Base-by-base conservation (phyloP, 2,797 vertebrate genomes). In the Setipinna tenuifilis region DNA sequence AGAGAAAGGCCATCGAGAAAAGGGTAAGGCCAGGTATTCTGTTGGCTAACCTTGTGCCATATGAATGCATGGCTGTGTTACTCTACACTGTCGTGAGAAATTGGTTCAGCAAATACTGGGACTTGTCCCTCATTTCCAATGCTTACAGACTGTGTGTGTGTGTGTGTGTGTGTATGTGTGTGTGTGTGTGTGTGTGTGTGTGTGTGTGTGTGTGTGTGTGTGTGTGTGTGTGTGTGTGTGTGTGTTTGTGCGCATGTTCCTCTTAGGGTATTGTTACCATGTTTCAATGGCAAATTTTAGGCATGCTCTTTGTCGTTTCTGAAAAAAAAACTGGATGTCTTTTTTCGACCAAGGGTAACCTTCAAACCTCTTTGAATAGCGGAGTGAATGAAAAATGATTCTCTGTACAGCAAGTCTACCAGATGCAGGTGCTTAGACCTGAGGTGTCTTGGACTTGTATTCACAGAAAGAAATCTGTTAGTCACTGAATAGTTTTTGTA, bases 391-490 rank as follows among this genome's bases (percentile, higher is more conserved):
- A 71, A 28, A 71, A 35, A 28, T 35, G 57, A 85, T 65, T 75
- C 17, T 86, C 83, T 84, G 81, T 65, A 48, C 31, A 57, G 86
- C 10, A 0, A 87, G 75, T 28, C 80, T 80, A 78, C 83, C 81
- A 83, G 81, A 85, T 58, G 61, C 35, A 85, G 50, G 78, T 54
- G 84, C 80, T 84, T 84, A 58, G 44, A 87, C 35, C 12, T 28
- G n/a, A 82, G 41, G 61, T 87, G 86, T 81, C 54, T 85, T 12
- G 28, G 57, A 85, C 57, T 78, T 83, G 12, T 17, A 75, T 35
- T 75, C 31, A 75, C 28, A 75, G 31, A 75, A 41, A 75, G 68
- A 31, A 35, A 6, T 75, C 3, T 4, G 68, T 75, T 75, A 16
- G 28, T 16, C 68, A 6, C 68, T 35, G 68, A 75, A 35, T 35